phyloP scores from a whole-genome alignment of 2,888 invertebrate genomes.

The Scaeva pyrastri region DNA sequence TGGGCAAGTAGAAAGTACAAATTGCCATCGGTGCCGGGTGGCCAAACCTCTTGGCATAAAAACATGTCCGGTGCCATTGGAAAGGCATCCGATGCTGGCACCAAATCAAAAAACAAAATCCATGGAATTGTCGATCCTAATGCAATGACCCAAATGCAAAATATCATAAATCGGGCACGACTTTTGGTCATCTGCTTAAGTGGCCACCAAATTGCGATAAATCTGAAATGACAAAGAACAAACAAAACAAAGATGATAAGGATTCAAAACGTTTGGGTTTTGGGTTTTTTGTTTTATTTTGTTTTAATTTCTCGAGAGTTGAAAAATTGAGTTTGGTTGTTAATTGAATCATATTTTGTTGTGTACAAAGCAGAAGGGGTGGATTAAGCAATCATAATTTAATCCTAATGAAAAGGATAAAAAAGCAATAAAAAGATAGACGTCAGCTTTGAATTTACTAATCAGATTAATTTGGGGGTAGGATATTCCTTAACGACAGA shows the following conservation, averaged over 20 bases:
- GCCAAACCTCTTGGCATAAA: constrained; percentile 94
- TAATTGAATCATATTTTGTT: constrained; percentile 25
- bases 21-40: constrained; percentile 91
- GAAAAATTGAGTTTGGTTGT: not conserved
- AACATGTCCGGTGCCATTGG: constrained; percentile 90
- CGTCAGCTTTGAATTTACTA: constrained; percentile 23
- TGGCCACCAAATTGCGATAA: constrained; percentile 98
- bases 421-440: constrained; percentile 1
- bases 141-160: constrained; percentile 95
- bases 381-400: constrained; percentile 14
- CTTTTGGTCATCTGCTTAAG: constrained; percentile 95
- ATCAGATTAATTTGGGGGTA: not conserved
- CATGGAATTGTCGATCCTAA: constrained; percentile 94
- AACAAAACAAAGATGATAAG: not conserved
- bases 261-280: constrained; percentile 3
- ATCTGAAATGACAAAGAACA: constrained; percentile 87
- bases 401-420: not conserved
- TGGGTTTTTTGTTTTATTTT: not conserved
- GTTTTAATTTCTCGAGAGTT: not conserved
- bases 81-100: constrained; percentile 82
- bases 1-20: constrained; percentile 95
- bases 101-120: constrained; percentile 94
- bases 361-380: not conserved
- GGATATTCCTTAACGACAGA: not conserved
- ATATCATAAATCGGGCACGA: constrained; percentile 93